Evolutionary conservation across 2,797 vertebrate genomes (phyloP).

Genomic region (Mionectes olivaceus): DNA sequence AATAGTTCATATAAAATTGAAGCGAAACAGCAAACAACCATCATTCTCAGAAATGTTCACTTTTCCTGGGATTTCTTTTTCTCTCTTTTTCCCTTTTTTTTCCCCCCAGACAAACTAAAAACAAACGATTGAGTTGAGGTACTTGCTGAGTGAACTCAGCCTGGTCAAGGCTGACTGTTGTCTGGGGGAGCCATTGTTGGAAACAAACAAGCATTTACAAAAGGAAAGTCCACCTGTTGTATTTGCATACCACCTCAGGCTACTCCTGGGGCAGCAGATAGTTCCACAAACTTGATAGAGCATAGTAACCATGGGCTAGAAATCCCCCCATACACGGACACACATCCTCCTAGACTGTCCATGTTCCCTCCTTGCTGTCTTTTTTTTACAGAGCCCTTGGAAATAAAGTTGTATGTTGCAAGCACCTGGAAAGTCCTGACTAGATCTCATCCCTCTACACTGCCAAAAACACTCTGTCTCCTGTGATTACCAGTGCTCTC

Average conservation of each 20-base stretch:
- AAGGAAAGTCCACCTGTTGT: not conserved
- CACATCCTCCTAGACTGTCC: not conserved
- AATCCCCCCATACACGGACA: not conserved
- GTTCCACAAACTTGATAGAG: not conserved
- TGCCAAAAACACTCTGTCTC: not conserved
- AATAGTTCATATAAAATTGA: conserved; percentile 72
- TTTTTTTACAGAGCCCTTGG: not conserved
- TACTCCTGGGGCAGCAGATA: not conserved
- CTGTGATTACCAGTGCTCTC: not conserved
- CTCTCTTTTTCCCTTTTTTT: not conserved
- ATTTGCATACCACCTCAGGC: not conserved
- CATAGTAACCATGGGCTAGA: not conserved
- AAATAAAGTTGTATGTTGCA: not conserved
- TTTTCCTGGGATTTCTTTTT: conserved; percentile 72
- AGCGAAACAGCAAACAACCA: conserved; percentile 72
- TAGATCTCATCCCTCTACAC: not conserved
- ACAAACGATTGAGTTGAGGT: conserved; percentile 50
- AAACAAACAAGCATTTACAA: conserved; percentile 23
- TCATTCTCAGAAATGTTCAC: conserved; percentile 70
- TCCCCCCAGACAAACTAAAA: conserved; percentile 52
- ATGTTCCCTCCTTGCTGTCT: not conserved
- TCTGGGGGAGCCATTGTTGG: conserved; percentile 37
- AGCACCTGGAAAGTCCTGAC: not conserved
- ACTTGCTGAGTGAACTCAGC: conserved; percentile 19
- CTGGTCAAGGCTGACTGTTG: not conserved